A percentile compares a stretch with the other conserved stretches of the same genome.
Conservation (phyloP, 2,797 vertebrate genomes). For the Semotilus atromaculatus region DNA sequence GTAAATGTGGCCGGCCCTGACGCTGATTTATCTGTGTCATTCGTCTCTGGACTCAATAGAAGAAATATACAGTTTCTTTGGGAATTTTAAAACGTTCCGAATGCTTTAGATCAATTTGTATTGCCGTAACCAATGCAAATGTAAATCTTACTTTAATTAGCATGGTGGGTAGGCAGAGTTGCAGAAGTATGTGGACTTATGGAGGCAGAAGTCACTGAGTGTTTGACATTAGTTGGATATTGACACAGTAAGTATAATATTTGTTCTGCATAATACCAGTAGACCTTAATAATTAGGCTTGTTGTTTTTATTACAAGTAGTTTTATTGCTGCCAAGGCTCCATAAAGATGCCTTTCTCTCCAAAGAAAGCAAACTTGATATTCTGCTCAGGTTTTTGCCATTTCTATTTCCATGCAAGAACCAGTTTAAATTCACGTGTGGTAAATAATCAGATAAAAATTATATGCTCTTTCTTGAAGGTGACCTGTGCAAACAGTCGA, state of each 20-base stretch:
- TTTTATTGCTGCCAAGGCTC: neutral
- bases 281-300: conserved; percentile 8
- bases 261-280: conserved; percentile 17
- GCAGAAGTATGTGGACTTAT: conserved; percentile 4
- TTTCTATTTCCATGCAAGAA: conserved; percentile 13
- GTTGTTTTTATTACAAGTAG: conserved; percentile 19
- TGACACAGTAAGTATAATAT: conserved; percentile 18
- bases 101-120: conserved; percentile 51
- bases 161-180: neutral
- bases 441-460: neutral
- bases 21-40: conserved; percentile 49
- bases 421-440: neutral
- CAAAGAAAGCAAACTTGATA: neutral
- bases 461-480: neutral
- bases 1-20: conserved; percentile 29
- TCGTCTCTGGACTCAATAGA: conserved; percentile 29
- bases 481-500: neutral
- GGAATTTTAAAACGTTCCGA: conserved; percentile 49
- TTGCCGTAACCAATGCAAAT: conserved; percentile 24
- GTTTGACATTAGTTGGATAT: neutral
- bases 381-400: neutral
- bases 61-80: conserved; percentile 46
- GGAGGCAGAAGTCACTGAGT: conserved; percentile 1
- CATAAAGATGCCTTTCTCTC: neutral
- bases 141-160: conserved; percentile 37